Percentiles rank a stretch among this genome's conserved stretches.
These are phyloP conservation scores for Escarpia spicata DNA, from an alignment of 2,888 invertebrate genomes.

Conservation along the genomic window DNA sequence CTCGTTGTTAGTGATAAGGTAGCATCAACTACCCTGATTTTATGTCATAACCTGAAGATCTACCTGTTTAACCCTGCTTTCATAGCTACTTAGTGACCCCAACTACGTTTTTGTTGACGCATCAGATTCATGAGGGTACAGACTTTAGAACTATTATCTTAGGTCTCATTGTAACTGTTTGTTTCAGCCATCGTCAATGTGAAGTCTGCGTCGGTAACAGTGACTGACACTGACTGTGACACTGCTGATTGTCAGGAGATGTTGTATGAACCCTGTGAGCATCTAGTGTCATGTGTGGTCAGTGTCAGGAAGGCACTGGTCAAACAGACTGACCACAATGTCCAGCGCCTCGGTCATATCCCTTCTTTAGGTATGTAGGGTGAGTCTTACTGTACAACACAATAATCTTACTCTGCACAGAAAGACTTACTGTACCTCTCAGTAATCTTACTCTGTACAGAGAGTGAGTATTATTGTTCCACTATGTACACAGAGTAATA, in stretches of 20 bases:
- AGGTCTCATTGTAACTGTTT: not conserved
- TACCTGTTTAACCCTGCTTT: not conserved
- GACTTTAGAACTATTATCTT: not conserved
- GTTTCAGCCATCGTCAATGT: not conserved
- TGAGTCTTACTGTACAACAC: not conserved
- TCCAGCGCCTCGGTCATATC: not conserved
- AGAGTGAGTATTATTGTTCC: not conserved
- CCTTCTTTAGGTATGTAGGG: not conserved
- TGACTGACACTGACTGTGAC: not conserved
- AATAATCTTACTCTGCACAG: not conserved
- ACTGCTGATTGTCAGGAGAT: not conserved
- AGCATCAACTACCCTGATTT: too few relatives aligned
- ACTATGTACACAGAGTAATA: not conserved
- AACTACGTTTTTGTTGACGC: not conserved
- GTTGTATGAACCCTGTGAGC: conserved; percentile 9
- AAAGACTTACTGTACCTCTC: not conserved
- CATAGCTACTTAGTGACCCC: not conserved
- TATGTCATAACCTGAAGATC: too few relatives aligned
- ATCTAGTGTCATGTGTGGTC: not conserved
- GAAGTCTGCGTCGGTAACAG: not conserved
- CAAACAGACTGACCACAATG: not conserved
- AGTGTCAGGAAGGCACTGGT: conserved; percentile 3
- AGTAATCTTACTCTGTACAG: not conserved
- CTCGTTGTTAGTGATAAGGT: too few relatives aligned
- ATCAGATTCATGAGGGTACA: not conserved